Evolutionary conservation across 2,888 invertebrate genomes (phyloP).

Genomic region (Metopia argyrocephala): DNA sequence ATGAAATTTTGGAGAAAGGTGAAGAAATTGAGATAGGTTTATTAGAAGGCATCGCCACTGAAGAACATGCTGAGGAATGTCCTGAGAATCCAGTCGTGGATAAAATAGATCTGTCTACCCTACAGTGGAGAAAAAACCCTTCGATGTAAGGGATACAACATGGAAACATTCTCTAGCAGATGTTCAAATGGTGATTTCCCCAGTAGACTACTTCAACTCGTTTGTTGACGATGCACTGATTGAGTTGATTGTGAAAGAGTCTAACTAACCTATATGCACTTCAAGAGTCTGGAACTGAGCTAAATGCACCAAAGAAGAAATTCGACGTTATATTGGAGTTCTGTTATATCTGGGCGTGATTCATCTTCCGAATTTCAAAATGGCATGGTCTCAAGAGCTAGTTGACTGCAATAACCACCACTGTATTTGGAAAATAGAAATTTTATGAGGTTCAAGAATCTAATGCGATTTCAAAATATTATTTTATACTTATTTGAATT

Average conservation of each 20-base stretch:
- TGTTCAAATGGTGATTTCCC: no score
- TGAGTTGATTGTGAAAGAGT: neutral
- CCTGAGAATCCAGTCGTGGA: no score
- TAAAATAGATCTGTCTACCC: no score
- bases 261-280: constrained; percentile 17
- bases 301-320: constrained; percentile 38
- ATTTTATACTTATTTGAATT: no score
- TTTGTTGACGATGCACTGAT: no score
- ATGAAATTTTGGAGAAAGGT: neutral
- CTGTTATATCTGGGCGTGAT: constrained; percentile 23
- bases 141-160: no score
- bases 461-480: no score
- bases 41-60: neutral
- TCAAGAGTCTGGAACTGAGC: constrained; percentile 13
- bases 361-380: constrained; percentile 13
- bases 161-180: no score
- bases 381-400: neutral
- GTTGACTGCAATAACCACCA: neutral
- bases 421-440: no score
- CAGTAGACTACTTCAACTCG: no score
- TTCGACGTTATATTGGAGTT: constrained; percentile 18
- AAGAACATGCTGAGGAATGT: neutral
- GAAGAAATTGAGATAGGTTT: neutral
- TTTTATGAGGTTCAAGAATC: no score
- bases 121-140: no score